These are phyloP conservation scores for Polypedilum pembai DNA, from an alignment of 1,140 invertebrate genomes.

Conservation along the genomic window DNA sequence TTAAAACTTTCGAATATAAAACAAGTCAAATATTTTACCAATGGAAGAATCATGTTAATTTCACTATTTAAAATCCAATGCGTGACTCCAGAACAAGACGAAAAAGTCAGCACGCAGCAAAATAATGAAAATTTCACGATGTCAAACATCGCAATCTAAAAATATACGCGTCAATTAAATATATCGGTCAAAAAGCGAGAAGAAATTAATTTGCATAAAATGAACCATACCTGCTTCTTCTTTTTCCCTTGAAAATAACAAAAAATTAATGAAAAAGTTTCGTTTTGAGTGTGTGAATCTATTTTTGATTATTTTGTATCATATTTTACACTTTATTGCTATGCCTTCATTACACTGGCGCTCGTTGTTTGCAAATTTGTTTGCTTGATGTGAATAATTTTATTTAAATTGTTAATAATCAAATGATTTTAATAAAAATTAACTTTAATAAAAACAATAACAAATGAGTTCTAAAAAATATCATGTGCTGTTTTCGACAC, in stretches of 20 bases:
- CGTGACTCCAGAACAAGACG: not conserved
- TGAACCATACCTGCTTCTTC: not conserved
- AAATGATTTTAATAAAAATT: constrained; percentile 8
- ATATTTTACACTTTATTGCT: not conserved
- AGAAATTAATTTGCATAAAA: not conserved
- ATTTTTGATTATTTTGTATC: not conserved
- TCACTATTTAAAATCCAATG: not conserved
- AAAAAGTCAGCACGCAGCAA: not conserved
- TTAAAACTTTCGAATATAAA: not conserved
- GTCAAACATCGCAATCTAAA: not conserved
- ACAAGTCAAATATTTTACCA: not conserved
- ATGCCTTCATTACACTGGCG: not conserved
- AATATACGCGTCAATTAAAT: not conserved
- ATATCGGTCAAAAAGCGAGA: not conserved
- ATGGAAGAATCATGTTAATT: not conserved
- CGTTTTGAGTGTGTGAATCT: not conserved
- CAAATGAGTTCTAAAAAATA: not conserved
- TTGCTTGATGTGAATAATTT: not conserved
- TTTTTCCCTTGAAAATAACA: not conserved
- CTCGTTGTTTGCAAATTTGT: not conserved
- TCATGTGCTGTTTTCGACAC: not conserved
- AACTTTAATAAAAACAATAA: not conserved
- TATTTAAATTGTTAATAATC: not conserved
- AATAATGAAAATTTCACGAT: constrained; percentile 1
- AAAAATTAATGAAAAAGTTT: not conserved